These are phyloP conservation scores for Megaptera novaeangliae DNA, from an alignment of 2,113 vertebrate genomes.

Conservation along the genomic window DNA sequence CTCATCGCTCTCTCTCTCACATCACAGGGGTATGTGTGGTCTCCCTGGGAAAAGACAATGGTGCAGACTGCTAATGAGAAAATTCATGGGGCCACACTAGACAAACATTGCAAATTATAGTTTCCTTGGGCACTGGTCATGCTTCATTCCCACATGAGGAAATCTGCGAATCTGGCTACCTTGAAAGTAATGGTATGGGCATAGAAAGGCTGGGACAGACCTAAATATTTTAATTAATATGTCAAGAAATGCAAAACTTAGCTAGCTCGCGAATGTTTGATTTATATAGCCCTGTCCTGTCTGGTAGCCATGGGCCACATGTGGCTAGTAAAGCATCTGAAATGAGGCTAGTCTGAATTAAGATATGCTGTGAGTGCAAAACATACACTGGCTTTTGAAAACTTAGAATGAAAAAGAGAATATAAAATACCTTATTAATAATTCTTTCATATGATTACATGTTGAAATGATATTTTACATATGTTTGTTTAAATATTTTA, in stretches of 20 bases:
- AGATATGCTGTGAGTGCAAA: background rate
- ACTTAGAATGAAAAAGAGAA: background rate
- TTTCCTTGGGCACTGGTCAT: background rate
- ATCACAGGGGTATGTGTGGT: background rate
- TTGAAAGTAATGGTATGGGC: background rate
- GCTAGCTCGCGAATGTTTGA: background rate
- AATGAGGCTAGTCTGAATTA: background rate
- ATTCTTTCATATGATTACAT: background rate
- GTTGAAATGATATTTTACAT: background rate
- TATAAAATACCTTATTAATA: background rate
- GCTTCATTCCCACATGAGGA: background rate
- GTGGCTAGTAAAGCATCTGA: background rate
- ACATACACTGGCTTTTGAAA: background rate
- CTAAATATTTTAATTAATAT: background rate
- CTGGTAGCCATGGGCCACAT: background rate
- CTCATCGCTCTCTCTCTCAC: background rate
- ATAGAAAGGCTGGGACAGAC: background rate
- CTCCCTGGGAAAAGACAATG: background rate
- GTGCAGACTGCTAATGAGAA: background rate
- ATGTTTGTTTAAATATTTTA: background rate
- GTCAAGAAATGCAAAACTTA: background rate
- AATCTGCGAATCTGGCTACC: background rate
- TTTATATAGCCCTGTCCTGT: background rate
- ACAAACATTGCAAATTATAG: background rate
- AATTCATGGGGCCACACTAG: background rate